phyloP scores from a whole-genome alignment of 1,140 invertebrate genomes.

The Ceratosolen fusciceps region DNA sequence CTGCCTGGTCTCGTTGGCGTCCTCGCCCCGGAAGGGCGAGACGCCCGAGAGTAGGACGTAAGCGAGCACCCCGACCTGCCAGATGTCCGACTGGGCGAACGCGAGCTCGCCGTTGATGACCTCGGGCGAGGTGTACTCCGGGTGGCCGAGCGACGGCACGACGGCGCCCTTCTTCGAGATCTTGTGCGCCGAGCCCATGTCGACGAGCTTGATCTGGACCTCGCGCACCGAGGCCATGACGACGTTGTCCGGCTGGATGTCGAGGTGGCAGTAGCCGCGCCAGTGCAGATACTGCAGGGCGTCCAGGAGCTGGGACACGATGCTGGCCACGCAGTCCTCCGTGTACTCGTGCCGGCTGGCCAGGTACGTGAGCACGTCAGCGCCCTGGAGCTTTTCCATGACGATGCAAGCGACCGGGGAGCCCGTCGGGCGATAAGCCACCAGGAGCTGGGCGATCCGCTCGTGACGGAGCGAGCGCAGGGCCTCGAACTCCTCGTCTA shows the following conservation, averaged over 20 bases:
- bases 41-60: constrained; percentile 96
- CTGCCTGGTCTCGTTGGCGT: constrained; percentile 87
- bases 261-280: constrained; percentile 91
- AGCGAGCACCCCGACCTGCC: constrained; percentile 93
- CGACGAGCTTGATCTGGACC: constrained; percentile 91
- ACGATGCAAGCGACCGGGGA: constrained; percentile 81
- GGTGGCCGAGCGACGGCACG: constrained; percentile 78
- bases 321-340: constrained; percentile 89
- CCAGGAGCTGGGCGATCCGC: constrained; percentile 82
- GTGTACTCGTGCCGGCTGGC: constrained; percentile 89
- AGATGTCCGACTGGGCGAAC: constrained; percentile 93
- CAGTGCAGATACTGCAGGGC: constrained; percentile 94
- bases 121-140: constrained; percentile 92
- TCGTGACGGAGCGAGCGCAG: constrained; percentile 87
- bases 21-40: constrained; percentile 90
- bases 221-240: constrained; percentile 91
- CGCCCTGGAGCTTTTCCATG: constrained; percentile 90
- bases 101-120: constrained; percentile 88
- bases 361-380: constrained; percentile 91
- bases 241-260: constrained; percentile 97
- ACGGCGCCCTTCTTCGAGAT: constrained; percentile 84
- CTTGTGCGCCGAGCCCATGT: constrained; percentile 88
- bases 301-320: constrained; percentile 88
- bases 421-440: constrained; percentile 79
- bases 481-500: constrained; percentile 83